Conservation (phyloP, 2,113 vertebrate species). For the Oreochromis aureus region DNA sequence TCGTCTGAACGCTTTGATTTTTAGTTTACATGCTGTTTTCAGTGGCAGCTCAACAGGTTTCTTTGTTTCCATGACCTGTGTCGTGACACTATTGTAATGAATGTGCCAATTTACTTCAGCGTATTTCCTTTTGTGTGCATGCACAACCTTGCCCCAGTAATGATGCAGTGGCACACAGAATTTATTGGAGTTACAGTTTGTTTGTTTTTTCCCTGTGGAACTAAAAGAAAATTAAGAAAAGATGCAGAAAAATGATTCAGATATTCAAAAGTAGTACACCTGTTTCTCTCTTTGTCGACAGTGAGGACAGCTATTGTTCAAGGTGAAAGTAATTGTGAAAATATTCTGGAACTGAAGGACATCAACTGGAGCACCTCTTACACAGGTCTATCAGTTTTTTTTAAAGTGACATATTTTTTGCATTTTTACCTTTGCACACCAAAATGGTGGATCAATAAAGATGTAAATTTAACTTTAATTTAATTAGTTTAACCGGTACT, state of each 20-base stretch:
- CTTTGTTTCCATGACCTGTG: background rate
- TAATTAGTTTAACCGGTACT: no score
- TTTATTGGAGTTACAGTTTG: background rate
- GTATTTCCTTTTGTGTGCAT: background rate
- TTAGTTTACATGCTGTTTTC: background rate
- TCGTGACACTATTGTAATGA: background rate
- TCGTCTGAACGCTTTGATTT: background rate
- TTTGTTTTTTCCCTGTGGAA: background rate
- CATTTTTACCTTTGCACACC: rapidly evolving
- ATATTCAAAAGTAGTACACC: background rate
- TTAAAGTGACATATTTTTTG: background rate
- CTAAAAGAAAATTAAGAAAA: background rate
- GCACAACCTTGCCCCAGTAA: background rate
- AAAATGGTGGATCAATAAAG: background rate
- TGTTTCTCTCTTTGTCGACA: background rate
- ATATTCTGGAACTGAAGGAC: background rate
- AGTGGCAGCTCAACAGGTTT: background rate
- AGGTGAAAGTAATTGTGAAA: no score
- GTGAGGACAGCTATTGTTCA: background rate
- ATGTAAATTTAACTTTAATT: background rate
- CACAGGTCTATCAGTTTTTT: background rate
- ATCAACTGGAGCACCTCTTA: background rate
- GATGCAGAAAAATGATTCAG: background rate
- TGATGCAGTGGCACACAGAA: background rate
- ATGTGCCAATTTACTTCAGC: background rate